Evolutionary conservation across 1,140 invertebrate genomes (phyloP).

Genomic region (Platyscapa corneri): DNA sequence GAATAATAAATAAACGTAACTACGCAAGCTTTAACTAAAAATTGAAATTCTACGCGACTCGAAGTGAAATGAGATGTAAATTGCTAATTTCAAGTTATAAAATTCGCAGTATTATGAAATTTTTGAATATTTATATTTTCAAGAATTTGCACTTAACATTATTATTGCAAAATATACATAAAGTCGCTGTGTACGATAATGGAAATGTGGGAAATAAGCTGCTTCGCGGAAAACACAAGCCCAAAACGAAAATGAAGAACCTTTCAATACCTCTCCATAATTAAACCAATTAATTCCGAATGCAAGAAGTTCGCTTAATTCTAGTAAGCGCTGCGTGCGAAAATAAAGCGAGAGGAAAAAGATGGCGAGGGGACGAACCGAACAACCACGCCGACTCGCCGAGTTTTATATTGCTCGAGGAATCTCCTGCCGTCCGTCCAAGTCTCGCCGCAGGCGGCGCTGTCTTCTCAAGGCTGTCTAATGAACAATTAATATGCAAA

Average conservation of each 20-base stretch:
- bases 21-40: too few species aligned
- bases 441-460: neutral
- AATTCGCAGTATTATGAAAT: too few species aligned
- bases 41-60: too few species aligned
- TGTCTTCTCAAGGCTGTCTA: constrained; percentile 52
- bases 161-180: too few species aligned
- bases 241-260: neutral
- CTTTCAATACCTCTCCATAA: constrained; percentile 35
- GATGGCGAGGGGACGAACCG: neutral
- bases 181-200: neutral
- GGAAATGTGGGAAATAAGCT: neutral
- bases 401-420: constrained; percentile 29
- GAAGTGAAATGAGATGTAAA: neutral
- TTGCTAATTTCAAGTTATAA: too few species aligned
- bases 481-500: constrained; percentile 74
- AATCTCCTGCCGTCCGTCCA: constrained; percentile 18
- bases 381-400: neutral
- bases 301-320: constrained; percentile 11
- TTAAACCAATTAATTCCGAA: constrained; percentile 21
- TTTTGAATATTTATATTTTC: too few species aligned
- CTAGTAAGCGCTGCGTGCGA: neutral
- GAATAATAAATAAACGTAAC: too few species aligned
- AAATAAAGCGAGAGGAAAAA: constrained; percentile 34
- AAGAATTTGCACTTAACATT: too few species aligned
- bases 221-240: neutral